Conservation (phyloP, 2,888 invertebrate genomes). For the Uropetala carovei region DNA sequence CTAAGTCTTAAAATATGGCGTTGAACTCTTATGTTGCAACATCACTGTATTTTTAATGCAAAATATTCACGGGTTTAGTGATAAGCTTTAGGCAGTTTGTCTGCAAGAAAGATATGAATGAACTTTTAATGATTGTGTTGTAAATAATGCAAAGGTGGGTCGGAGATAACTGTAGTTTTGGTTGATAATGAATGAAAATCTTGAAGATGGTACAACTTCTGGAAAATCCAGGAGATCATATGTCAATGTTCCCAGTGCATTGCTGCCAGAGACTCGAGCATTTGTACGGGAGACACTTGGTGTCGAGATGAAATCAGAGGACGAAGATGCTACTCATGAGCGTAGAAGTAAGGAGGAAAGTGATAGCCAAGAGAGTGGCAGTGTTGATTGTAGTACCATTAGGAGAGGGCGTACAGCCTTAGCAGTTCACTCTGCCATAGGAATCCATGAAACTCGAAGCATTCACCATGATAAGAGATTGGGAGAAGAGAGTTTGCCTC, state of each 20-base stretch:
- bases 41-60: conserved; percentile 61
- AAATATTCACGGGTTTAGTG: conserved; percentile 60
- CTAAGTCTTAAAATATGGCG: conserved; percentile 27
- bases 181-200: conserved; percentile 55
- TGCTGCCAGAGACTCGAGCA: conserved; percentile 53
- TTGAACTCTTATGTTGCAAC: conserved; percentile 41
- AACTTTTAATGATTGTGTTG: conserved; percentile 35
- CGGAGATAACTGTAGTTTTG: conserved; percentile 40
- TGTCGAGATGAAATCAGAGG: conserved; percentile 44
- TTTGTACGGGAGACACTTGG: conserved; percentile 59
- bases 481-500: not conserved
- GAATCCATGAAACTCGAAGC: not conserved
- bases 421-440: not conserved
- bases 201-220: conserved; percentile 62
- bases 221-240: conserved; percentile 47
- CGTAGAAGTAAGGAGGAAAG: conserved; percentile 39
- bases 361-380: conserved; percentile 52
- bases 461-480: conserved; percentile 26
- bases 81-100: conserved; percentile 55
- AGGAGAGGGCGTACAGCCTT: not conserved
- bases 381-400: conserved; percentile 20
- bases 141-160: conserved; percentile 58
- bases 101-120: conserved; percentile 39
- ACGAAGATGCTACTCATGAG: conserved; percentile 36
- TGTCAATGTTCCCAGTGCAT: conserved; percentile 46